These are phyloP conservation scores for Phalacrocorax pelagicus DNA, from an alignment of 2,113 vertebrate species.

Conservation along the genomic window DNA sequence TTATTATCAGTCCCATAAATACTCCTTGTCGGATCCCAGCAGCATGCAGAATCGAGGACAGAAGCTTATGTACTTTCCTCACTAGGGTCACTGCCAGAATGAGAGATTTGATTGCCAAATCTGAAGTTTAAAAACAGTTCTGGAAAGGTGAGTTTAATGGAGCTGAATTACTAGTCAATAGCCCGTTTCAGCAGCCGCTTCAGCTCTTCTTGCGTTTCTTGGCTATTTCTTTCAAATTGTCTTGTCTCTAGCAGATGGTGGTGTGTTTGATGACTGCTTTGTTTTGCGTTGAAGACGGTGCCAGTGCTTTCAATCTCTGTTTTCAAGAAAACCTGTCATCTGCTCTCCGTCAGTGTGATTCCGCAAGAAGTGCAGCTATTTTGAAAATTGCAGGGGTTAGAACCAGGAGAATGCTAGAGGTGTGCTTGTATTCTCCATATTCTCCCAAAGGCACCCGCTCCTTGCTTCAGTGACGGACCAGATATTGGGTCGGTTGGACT, in stretches of 20 bases:
- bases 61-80: neutral
- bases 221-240: neutral
- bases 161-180: neutral
- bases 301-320: fast-evolving
- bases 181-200: neutral
- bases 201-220: neutral
- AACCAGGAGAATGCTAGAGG: neutral
- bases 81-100: neutral
- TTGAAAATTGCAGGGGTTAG: neutral
- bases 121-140: neutral
- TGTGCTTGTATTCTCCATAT: too few species aligned
- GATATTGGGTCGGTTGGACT: neutral
- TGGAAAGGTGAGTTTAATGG: neutral
- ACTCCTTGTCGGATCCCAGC: neutral
- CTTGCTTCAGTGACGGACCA: neutral
- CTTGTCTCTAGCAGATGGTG: neutral
- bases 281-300: neutral
- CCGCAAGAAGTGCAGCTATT: neutral
- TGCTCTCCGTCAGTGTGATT: neutral
- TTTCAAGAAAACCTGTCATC: neutral
- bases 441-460: too few species aligned
- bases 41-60: neutral
- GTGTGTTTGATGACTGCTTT: neutral
- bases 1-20: neutral
- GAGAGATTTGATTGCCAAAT: neutral